Evolutionary conservation across 2,888 invertebrate species (phyloP).

Genomic region (Drosophila bunnanda): DNA sequence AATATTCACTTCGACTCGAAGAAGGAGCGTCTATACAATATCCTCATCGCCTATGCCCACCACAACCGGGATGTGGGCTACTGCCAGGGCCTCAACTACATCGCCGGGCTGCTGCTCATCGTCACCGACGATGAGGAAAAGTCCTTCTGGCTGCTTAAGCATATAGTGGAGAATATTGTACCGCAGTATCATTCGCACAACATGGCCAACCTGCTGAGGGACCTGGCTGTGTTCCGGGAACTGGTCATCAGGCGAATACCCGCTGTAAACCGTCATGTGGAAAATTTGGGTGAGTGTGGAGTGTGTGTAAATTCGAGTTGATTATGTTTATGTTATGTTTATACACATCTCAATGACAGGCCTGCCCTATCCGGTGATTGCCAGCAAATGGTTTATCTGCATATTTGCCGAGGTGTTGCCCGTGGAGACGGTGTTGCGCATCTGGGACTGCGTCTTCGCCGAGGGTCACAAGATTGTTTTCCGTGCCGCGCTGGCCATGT

Average conservation of each 20-base stretch:
- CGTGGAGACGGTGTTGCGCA: slow-evolving; percentile 95
- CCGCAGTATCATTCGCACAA: slow-evolving; percentile 95
- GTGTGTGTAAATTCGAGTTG: background rate
- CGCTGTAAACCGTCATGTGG: slow-evolving; percentile 92
- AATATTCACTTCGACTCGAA: slow-evolving; percentile 94
- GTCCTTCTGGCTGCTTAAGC: slow-evolving; percentile 96
- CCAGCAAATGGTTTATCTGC: slow-evolving; percentile 98
- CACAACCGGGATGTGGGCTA: slow-evolving; percentile 95
- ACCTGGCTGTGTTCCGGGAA: slow-evolving; percentile 95
- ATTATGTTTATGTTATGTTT: background rate
- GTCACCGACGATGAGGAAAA: slow-evolving; percentile 95
- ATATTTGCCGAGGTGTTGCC: slow-evolving; percentile 96
- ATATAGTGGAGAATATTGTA: slow-evolving; percentile 93
- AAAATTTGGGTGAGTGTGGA: slow-evolving; percentile 87
- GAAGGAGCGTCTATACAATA: slow-evolving; percentile 91
- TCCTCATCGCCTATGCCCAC: slow-evolving; percentile 94
- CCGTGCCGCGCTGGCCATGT: slow-evolving; percentile 93
- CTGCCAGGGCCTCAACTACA: slow-evolving; percentile 97
- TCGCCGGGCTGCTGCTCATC: slow-evolving; percentile 93
- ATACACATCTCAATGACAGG: slow-evolving; percentile 83
- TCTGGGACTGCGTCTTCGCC: slow-evolving; percentile 98
- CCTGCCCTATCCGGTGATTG: slow-evolving; percentile 95
- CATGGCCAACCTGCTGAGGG: slow-evolving; percentile 95
- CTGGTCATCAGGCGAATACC: slow-evolving; percentile 93
- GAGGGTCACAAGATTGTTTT: slow-evolving; percentile 97